Percentiles rank a stretch among this genome's conserved stretches.
Evolutionary conservation across 2,797 vertebrate genomes (phyloP).

Genomic region (Sarcoramphus papa): DNA sequence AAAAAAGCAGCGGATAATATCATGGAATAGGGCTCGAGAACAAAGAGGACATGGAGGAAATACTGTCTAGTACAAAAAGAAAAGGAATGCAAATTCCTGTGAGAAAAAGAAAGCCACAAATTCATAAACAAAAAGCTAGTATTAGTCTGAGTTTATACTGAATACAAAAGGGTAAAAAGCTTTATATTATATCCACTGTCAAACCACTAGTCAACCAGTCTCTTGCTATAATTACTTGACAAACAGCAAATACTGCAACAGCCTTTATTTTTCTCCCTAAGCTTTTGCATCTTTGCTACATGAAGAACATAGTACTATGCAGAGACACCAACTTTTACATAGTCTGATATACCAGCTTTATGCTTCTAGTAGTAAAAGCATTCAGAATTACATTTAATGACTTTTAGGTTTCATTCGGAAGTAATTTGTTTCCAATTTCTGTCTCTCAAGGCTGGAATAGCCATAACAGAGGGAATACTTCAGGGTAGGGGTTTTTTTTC

Average conservation of each 20-base stretch:
- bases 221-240: conserved; percentile 4
- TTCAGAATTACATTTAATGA: neutral
- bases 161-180: conserved; percentile 21
- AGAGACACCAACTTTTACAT: neutral
- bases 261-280: neutral
- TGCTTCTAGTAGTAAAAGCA: neutral
- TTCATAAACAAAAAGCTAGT: conserved; percentile 8
- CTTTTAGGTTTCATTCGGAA: neutral
- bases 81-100: conserved; percentile 8
- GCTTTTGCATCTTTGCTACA: neutral
- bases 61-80: neutral
- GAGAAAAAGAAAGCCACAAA: conserved; percentile 45
- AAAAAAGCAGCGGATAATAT: neutral
- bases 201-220: conserved; percentile 1
- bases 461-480: neutral
- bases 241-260: conserved; percentile 7
- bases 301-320: accelerated
- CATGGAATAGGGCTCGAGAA: neutral
- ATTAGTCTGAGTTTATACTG: neutral
- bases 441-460: neutral
- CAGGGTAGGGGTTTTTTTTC: neutral
- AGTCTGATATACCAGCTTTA: neutral
- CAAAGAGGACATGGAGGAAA: neutral
- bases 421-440: neutral
- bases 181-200: neutral